These are phyloP conservation scores for Diogma glabrata DNA, from an alignment of 2,888 invertebrate species.

Conservation along the genomic window DNA sequence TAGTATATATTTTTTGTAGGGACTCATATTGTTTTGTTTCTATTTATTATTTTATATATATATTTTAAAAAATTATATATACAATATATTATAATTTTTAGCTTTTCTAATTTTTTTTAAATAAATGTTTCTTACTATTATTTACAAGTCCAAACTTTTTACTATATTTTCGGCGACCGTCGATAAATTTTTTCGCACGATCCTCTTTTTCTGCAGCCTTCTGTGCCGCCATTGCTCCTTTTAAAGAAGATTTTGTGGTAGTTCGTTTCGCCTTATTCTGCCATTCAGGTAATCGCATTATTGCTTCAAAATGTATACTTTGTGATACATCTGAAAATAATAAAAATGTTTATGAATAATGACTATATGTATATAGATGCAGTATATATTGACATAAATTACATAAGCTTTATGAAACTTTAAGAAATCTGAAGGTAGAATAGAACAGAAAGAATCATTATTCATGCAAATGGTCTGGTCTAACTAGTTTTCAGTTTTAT, in stretches of 20 bases:
- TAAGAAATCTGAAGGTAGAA: no score
- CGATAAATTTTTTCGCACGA: constrained; percentile 15
- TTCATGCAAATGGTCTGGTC: no score
- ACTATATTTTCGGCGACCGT: constrained; percentile 17
- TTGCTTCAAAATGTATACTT: constrained; percentile 55
- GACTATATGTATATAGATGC: not conserved
- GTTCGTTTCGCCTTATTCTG: constrained; percentile 42
- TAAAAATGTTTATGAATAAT: not conserved
- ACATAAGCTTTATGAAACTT: no score
- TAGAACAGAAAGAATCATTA: no score
- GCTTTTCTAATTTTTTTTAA: constrained; percentile 10
- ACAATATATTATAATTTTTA: constrained; percentile 9
- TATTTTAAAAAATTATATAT: constrained; percentile 10
- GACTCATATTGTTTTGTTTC: not conserved
- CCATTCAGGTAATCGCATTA: constrained; percentile 69
- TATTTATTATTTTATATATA: constrained; percentile 8
- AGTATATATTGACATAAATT: no score
- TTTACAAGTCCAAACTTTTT: constrained; percentile 23
- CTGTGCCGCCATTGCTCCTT: constrained; percentile 42
- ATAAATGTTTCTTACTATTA: constrained; percentile 32
- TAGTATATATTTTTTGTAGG: constrained; percentile 8
- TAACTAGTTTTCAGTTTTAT: no score
- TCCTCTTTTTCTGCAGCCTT: constrained; percentile 33
- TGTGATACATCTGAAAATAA: constrained; percentile 49
- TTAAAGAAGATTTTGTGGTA: constrained; percentile 34